Evolutionary conservation across 1,140 invertebrate genomes (phyloP).

Genomic region (Apis florea): DNA sequence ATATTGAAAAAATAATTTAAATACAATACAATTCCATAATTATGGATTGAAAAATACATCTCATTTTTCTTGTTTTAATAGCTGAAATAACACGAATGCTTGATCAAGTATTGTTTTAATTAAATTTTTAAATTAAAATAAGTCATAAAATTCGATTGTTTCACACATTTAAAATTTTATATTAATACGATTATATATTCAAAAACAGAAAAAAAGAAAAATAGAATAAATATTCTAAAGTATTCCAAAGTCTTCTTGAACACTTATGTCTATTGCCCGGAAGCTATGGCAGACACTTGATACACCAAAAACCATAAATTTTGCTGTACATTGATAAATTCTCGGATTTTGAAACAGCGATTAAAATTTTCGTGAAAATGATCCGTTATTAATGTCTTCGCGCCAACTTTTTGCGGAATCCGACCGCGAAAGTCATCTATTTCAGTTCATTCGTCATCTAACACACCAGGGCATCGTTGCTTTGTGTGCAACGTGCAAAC

Average conservation of each 20-base stretch:
- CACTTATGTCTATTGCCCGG: no score
- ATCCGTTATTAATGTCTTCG: conserved; percentile 38
- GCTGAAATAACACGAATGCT: not conserved
- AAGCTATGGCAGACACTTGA: not conserved
- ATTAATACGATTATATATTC: no score
- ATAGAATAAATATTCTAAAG: no score
- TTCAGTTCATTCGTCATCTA: conserved; percentile 37
- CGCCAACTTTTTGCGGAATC: conserved; percentile 17
- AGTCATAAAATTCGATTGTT: no score
- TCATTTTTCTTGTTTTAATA: not conserved
- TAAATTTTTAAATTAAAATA: no score
- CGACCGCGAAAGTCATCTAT: conserved; percentile 1
- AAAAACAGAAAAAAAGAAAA: no score
- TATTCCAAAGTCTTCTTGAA: not conserved
- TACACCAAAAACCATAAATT: not conserved
- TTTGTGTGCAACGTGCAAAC: not conserved
- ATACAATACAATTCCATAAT: no score
- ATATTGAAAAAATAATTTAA: no score
- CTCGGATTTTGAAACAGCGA: not conserved
- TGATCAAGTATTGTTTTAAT: not conserved
- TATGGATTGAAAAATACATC: no score
- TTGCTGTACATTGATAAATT: conserved; percentile 22
- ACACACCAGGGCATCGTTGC: not conserved
- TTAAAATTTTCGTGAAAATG: conserved; percentile 37
- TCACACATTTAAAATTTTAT: no score